These are phyloP conservation scores for Limnephilus auricula DNA, from an alignment of 2,888 invertebrate genomes.

Conservation along the genomic window DNA sequence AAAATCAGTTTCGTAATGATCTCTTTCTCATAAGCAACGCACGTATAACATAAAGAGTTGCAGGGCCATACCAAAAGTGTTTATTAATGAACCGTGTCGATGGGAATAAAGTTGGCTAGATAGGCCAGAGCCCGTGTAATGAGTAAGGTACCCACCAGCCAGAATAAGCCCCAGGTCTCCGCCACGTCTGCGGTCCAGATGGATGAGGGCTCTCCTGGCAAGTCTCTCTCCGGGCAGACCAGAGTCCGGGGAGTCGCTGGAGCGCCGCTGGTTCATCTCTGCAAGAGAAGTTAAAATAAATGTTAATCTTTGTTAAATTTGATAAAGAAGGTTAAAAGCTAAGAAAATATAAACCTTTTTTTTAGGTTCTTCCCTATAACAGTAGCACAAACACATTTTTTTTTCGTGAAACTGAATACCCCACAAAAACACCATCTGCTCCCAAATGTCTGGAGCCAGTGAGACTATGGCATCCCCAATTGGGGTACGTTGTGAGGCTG, in stretches of 20 bases:
- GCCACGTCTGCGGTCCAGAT: conserved; percentile 77
- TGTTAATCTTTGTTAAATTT: neutral
- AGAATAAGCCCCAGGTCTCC: conserved; percentile 80
- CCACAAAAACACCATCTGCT: no score
- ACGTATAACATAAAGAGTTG: no score
- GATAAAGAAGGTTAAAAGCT: neutral
- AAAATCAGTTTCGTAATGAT: no score
- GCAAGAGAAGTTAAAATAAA: neutral
- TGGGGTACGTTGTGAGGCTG: no score
- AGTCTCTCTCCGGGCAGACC: conserved; percentile 76
- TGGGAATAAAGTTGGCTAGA: neutral
- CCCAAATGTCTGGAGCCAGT: no score
- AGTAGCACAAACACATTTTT: neutral
- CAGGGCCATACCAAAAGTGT: no score
- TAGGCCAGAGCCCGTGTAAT: neutral
- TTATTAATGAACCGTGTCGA: neutral
- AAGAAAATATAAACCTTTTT: neutral
- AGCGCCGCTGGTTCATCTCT: conserved; percentile 68
- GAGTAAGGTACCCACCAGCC: conserved; percentile 72
- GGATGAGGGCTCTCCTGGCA: conserved; percentile 75
- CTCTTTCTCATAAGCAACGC: no score
- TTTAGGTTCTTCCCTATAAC: neutral
- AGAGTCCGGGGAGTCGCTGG: conserved; percentile 76
- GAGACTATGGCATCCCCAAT: no score
- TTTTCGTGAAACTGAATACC: no score